phyloP scores from a whole-genome alignment of 2,113 vertebrate species.

The Psittacula cyanocephala region DNA sequence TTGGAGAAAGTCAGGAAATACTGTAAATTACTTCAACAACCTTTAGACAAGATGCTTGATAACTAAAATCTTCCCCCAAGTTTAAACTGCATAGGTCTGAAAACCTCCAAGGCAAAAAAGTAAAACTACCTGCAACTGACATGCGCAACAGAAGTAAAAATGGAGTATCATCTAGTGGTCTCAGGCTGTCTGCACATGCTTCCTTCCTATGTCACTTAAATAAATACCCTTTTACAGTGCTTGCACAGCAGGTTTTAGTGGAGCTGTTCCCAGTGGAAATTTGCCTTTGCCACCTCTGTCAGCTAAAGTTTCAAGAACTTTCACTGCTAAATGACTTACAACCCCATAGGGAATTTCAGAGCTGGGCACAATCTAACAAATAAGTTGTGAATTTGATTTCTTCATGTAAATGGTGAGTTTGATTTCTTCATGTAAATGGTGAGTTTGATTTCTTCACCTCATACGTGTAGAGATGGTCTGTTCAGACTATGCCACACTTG shows the following conservation, averaged over 20 bases:
- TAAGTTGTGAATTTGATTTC: neutral
- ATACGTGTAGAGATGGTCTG: neutral
- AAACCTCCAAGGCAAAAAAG: neutral
- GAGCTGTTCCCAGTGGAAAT: neutral
- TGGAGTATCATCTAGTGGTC: neutral
- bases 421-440: neutral
- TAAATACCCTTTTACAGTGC: neutral
- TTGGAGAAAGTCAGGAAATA: neutral
- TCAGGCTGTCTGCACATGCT: neutral
- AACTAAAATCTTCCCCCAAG: neutral
- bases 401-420: neutral
- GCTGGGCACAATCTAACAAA: rapidly evolving
- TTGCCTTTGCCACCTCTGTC: neutral
- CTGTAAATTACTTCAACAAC: neutral
- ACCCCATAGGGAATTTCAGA: neutral
- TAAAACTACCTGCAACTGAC: neutral
- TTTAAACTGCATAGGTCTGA: neutral
- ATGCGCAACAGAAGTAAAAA: neutral
- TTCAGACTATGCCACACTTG: neutral
- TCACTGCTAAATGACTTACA: neutral
- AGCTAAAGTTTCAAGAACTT: neutral
- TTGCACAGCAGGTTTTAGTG: neutral
- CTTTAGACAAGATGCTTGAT: neutral
- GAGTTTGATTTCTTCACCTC: neutral
- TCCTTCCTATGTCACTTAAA: neutral